phyloP scores from a whole-genome alignment of 2,113 vertebrate species.

The Chunga burmeisteri region DNA sequence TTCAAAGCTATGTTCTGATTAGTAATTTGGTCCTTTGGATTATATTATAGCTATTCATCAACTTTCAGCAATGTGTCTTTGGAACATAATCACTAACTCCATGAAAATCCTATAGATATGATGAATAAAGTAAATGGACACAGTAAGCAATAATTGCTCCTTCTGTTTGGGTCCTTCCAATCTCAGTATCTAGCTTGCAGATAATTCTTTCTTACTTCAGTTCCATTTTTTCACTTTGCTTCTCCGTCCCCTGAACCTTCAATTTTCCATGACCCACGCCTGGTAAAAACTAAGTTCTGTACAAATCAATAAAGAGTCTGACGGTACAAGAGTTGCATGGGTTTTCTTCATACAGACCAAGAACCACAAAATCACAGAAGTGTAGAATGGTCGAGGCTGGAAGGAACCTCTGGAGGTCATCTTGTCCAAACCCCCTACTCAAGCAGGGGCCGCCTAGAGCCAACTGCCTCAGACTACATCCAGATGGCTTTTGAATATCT shows the following conservation, averaged over 20 bases:
- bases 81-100: background rate
- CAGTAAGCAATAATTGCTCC: background rate
- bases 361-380: background rate
- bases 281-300: background rate
- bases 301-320: background rate
- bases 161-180: background rate
- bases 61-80: background rate
- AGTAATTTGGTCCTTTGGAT: conserved; percentile 9
- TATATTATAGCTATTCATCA: background rate
- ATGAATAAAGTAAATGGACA: background rate
- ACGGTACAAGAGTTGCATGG: accelerated
- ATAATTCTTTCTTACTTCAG: background rate
- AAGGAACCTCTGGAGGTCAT: background rate
- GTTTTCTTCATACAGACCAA: background rate
- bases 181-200: background rate
- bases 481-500: background rate
- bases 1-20: background rate
- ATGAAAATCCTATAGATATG: background rate
- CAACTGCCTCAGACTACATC: background rate
- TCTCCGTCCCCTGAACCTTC: background rate
- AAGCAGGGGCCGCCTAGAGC: background rate
- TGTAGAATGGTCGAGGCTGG: background rate
- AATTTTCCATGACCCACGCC: background rate
- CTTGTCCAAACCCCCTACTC: background rate
- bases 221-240: background rate